These are phyloP conservation scores for Sarcophaga rosellei DNA, from an alignment of 2,888 invertebrate species.

Conservation along the genomic window DNA sequence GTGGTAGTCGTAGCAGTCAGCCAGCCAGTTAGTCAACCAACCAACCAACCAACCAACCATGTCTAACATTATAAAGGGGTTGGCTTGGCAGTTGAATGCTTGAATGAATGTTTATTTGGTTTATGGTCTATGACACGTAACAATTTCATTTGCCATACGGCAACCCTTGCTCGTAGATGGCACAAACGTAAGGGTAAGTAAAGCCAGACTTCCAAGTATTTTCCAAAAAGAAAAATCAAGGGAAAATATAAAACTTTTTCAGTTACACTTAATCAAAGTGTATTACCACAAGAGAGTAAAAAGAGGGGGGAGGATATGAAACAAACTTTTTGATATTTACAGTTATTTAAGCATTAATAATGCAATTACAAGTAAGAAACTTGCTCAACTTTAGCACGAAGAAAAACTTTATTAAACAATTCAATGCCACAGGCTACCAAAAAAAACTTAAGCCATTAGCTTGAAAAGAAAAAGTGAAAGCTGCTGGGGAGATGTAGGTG, in stretches of 20 bases:
- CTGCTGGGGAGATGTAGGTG: background rate
- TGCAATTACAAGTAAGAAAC: constrained; percentile 8
- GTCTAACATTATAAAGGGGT: too few species aligned
- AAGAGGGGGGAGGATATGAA: background rate
- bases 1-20: too few species aligned
- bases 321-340: constrained; percentile 38
- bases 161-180: background rate
- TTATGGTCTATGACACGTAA: constrained; percentile 65
- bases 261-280: background rate
- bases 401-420: background rate
- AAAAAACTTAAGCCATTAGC: background rate
- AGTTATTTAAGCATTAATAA: constrained; percentile 61
- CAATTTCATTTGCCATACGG: constrained; percentile 14
- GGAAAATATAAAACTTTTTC: background rate
- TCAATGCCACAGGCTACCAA: background rate
- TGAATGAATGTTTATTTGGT: constrained; percentile 53
- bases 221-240: background rate
- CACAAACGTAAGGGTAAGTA: background rate
- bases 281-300: background rate
- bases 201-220: background rate
- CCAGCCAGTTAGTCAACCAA: too few species aligned
- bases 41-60: too few species aligned
- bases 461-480: background rate
- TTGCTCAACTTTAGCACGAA: background rate
- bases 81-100: constrained; percentile 54